Conservation (phyloP, 2,797 vertebrate genomes). For the Yasuhikotakia modesta region DNA sequence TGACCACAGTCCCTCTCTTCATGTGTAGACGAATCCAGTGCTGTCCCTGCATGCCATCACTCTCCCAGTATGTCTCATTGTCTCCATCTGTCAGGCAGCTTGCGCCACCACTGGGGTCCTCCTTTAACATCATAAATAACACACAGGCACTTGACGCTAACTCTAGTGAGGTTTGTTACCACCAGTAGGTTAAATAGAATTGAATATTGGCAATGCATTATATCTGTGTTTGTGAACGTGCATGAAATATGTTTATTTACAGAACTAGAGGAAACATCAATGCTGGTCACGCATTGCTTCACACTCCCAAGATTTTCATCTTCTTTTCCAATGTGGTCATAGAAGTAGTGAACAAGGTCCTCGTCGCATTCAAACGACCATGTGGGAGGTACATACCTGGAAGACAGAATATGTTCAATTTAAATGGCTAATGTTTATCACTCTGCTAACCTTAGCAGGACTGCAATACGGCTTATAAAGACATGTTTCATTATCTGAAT, state of each 20-base stretch:
- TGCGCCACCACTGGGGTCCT: constrained; percentile 86
- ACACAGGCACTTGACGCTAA: too few species aligned
- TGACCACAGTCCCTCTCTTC: constrained; percentile 96
- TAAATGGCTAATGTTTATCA: not conserved
- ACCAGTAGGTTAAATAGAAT: not conserved
- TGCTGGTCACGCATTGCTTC: constrained; percentile 96
- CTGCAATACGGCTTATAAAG: not conserved
- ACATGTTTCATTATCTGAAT: not conserved
- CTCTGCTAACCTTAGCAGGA: not conserved
- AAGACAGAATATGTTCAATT: not conserved
- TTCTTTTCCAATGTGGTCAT: constrained; percentile 93
- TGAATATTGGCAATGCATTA: not conserved
- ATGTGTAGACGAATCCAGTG: constrained; percentile 98
- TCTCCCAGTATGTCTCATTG: constrained; percentile 95
- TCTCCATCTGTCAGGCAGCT: constrained; percentile 93
- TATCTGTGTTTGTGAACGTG: not conserved
- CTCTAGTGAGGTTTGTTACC: too few species aligned
- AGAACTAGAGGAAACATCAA: constrained; percentile 93
- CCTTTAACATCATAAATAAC: constrained; percentile 70
- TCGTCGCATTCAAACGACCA: constrained; percentile 97
- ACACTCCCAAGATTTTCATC: constrained; percentile 95
- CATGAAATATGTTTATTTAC: constrained; percentile 64
- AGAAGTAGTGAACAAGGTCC: constrained; percentile 94
- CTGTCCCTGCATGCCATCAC: constrained; percentile 94
- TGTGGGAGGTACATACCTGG: constrained; percentile 88